Evolutionary conservation across 2,113 vertebrate genomes (phyloP), one percentile per base, ranked within the genome.

Genomic region (Callaeas wilsoni): DNA sequence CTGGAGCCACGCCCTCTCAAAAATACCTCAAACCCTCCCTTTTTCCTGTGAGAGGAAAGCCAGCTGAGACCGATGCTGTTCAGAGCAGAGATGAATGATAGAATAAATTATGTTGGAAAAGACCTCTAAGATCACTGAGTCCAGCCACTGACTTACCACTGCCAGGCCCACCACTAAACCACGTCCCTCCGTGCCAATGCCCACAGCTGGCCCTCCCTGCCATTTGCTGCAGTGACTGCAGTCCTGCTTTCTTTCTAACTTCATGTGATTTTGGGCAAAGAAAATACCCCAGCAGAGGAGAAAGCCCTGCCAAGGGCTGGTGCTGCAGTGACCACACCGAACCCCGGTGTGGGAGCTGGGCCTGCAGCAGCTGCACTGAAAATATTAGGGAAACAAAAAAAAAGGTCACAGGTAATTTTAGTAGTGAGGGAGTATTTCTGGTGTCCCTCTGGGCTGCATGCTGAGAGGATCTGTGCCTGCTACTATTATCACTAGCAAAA

Each of bases 261-360:
- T 7, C 0, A 7, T 9, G 41, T 9, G 22, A 9, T 37, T 13
- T 69, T 19, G 71, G 35, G 49, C 13, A 62, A 35, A 69, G 26
- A 6, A 32, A 62, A 77, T 9, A 3, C 4, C 47, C 62, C 63
- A 37, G n/a, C 56, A 35, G 32, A 42, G 0, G 16, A 16, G 6
- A 27, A 67, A 33, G 10, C 4, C 35, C 27, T 71, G 47, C 32
- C 7, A 4, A 19, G 19, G 35, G 30, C 41, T 69, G 57, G 7
- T 9, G 39, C 7, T 5, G 27, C 60, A 62, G 44, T 4, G 50
- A n/a, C 33, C 50, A 9, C 32, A 18, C 0, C 0, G 21, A 71
- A 35, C 7, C 23, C 39, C 1, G 0, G 1, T 2, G 8, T 26
- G n/a, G 13, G 21, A 62, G 37, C 5, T 20, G 13, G 32, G 63